Evolutionary conservation across 2,888 invertebrate genomes (phyloP).

Genomic region (Dione juno): DNA sequence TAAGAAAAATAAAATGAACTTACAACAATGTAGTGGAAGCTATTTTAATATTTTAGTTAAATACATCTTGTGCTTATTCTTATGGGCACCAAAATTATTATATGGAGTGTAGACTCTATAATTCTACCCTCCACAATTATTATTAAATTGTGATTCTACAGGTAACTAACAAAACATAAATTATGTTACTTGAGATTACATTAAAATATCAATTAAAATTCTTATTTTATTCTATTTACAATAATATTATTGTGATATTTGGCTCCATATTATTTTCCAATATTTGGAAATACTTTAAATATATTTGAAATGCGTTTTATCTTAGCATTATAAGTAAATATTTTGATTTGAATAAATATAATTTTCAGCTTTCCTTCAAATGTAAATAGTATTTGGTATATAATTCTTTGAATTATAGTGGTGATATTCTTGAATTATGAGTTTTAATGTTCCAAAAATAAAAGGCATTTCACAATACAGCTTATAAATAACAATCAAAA

Average conservation of each 20-base stretch:
- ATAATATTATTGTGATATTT: constrained; percentile 72
- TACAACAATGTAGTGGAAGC: constrained; percentile 1
- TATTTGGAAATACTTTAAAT: constrained; percentile 52
- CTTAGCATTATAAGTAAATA: background rate
- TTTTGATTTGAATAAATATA: background rate
- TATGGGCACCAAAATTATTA: constrained; percentile 64
- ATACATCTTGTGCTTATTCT: constrained; percentile 43
- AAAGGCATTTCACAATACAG: constrained; percentile 48
- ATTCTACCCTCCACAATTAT: constrained; percentile 54
- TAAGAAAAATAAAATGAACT: constrained; percentile 16
- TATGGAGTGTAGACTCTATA: too few species aligned
- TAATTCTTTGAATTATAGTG: constrained; percentile 6
- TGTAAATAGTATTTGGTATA: constrained; percentile 1
- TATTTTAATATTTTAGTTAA: constrained; percentile 32
- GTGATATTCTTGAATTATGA: background rate
- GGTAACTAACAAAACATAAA: constrained; percentile 70
- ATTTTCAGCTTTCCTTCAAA: constrained; percentile 36
- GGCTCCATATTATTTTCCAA: constrained; percentile 67
- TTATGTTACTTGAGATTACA: constrained; percentile 68
- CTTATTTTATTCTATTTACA: constrained; percentile 57
- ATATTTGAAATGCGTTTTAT: constrained; percentile 53
- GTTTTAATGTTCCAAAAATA: constrained; percentile 5
- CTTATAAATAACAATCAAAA: constrained; percentile 46
- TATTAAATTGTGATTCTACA: constrained; percentile 64
- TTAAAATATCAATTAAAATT: constrained; percentile 49